Base-by-base conservation (phyloP, 2,797 vertebrate species). In the Schizopygopsis malacanthus region DNA sequence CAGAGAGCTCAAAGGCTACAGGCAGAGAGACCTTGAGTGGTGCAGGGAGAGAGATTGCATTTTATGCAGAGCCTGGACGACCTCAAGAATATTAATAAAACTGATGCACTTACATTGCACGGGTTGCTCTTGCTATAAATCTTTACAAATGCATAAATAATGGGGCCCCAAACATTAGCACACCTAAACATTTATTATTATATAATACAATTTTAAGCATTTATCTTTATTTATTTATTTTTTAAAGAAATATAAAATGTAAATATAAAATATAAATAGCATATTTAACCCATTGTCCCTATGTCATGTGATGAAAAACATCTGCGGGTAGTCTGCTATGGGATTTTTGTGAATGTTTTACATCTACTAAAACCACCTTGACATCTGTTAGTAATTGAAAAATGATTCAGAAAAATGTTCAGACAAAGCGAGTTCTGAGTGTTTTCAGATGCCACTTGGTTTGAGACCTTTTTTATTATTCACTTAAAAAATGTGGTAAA, bases 1-100 rank as follows among this genome's bases (percentile, higher is more conserved):
- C 12, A 83, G 8, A 91, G 39, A 69, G 9, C 47, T 84, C 25
- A 87, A 69, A 88, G 61, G 84, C 85, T 83, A 87, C 84, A 88
- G 81, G 76, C 67, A 83, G 41, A 72, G 25, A 79, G 18, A 65
- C 77, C 39, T 70, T 67, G 72, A 84, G 20, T 86, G 71, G 69
- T 50, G 76, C 77, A 85, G 45, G 71, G 63, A 18, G 61, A 71
- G 45, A 79, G 70, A 41, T 25, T 67, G 61, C 56, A 73, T 73
- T 76, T 70, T 18, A 80, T 45, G 69, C 70, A 83, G 70, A 72
- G 72, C 28, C 41, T 37, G 43, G 3, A 75, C 82, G 81, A 82
- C 79, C 5, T 71, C 20, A 22, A 79, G 22, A 6, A 50, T 39
- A 70, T 61, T 61, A 69, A 61, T 47, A 83, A 54, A 87, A 72